Base-by-base conservation (phyloP, 2,113 vertebrate genomes). In the Sterna hirundo region DNA sequence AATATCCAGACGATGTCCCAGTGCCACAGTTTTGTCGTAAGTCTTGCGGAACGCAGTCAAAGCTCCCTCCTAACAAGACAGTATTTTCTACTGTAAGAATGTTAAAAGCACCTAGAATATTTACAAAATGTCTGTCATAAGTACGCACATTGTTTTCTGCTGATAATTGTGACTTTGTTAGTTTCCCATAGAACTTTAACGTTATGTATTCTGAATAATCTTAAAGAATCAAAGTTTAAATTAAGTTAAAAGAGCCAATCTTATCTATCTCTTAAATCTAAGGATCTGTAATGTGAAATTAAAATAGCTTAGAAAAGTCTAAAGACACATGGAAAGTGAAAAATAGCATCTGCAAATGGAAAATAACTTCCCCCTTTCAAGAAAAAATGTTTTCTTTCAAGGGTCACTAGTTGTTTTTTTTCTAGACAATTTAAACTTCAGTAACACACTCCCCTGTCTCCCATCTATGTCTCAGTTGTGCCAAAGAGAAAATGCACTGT, bases 1-100 rank as follows among this genome's bases (percentile, higher is more conserved):
- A 0, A 99, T 99, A 83, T 99, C 99, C 95, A 99, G 98, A 2
- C 99, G 98, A 95, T 99, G 99, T 34, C 99, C 99, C 60, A 99
- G 97, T 7, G 99, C 99, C 95, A 99, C 99, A 0, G 99, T 99
- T 97, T 99, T 99, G 96, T 99, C 99, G 0, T 99, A 99, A 1
- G 99, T 99, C 98, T 99, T 99, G 49, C 99, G 98, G 96, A 99
- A 99, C 0, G 99, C 99, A 22, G 98, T 99, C 60, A 99, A 96
- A 54, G 99, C 99, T 38, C 98, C 99, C 83, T 99, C 99, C 99
- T 99, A 90, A 81, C 34, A 96, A 96, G 82, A 94, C 1, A 92
- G 34, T 1, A 38, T 32, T 83, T 86, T n/a, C n/a, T 86, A 8
- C n/a, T 38, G 6, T 75, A 38, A 86, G 66, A 86, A 66, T 6